Conservation (phyloP, 1,140 invertebrate species). For the Anthonomus grandis region DNA sequence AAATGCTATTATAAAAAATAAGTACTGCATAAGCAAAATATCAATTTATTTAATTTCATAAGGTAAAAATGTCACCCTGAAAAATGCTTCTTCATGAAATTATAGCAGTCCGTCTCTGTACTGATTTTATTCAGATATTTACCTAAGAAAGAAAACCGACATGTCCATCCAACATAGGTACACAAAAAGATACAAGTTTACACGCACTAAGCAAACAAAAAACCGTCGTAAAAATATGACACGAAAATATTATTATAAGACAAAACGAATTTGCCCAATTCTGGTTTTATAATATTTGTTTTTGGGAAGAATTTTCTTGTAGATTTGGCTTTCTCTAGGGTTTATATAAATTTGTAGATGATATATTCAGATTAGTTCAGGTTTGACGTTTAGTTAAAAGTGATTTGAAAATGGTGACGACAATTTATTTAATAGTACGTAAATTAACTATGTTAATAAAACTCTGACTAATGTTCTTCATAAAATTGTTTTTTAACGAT, state of each 20-base stretch:
- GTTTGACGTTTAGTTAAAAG: too few species aligned
- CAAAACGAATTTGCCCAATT: constrained; percentile 3
- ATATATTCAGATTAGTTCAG: too few species aligned
- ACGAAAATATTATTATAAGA: neutral
- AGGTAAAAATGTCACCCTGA: too few species aligned
- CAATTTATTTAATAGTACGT: neutral
- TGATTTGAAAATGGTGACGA: neutral
- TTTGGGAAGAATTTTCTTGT: constrained; percentile 9
- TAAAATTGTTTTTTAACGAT: too few species aligned
- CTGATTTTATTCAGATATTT: constrained; percentile 5
- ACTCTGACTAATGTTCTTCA: too few species aligned
- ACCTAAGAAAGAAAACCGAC: neutral
- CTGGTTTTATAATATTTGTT: constrained; percentile 13
- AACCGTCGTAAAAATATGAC: neutral
- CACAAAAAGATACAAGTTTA: neutral
- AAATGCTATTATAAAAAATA: too few species aligned
- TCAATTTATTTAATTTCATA: too few species aligned
- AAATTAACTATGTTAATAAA: too few species aligned
- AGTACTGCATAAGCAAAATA: too few species aligned
- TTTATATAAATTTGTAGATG: neutral
- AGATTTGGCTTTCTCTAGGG: constrained; percentile 1
- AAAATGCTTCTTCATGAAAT: too few species aligned
- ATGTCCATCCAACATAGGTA: neutral
- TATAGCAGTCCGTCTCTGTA: too few species aligned
- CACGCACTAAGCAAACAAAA: constrained; percentile 12